These are phyloP conservation scores for Sandelia bainsii DNA, from an alignment of 2,797 vertebrate species.

Conservation along the genomic window DNA sequence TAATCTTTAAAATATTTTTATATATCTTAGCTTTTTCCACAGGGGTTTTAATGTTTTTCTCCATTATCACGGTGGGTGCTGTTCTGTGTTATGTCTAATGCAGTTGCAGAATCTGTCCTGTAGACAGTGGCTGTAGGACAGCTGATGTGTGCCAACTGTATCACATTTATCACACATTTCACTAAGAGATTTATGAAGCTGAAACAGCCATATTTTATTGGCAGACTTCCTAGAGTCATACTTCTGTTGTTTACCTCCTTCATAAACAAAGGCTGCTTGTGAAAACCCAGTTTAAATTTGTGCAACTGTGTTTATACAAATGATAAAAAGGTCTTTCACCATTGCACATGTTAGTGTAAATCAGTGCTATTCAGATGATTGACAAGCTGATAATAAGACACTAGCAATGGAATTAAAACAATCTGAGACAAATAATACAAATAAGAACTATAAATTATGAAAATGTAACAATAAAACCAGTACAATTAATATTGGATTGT, in stretches of 20 bases:
- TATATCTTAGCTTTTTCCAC: neutral
- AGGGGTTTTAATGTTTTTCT: neutral
- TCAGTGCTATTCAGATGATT: neutral
- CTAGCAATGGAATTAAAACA: neutral
- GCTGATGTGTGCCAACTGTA: slow-evolving; percentile 32
- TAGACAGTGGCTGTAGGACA: slow-evolving; percentile 25
- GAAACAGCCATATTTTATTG: slow-evolving; percentile 49
- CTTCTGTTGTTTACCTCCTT: slow-evolving; percentile 31
- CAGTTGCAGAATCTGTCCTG: slow-evolving; percentile 30
- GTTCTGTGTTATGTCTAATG: slow-evolving; percentile 13
- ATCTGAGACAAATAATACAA: neutral
- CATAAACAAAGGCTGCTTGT: slow-evolving; percentile 29
- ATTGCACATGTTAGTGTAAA: neutral
- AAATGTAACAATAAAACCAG: neutral
- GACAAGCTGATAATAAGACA: neutral
- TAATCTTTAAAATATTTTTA: neutral
- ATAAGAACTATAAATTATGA: neutral
- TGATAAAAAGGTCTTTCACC: slow-evolving; percentile 2
- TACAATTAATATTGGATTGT: neutral
- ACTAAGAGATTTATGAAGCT: slow-evolving; percentile 49
- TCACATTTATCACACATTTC: slow-evolving; percentile 64
- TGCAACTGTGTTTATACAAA: slow-evolving; percentile 22
- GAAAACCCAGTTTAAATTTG: slow-evolving; percentile 15
- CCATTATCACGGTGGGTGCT: neutral
- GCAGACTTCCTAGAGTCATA: slow-evolving; percentile 51